Percentiles rank a stretch among this genome's conserved stretches.
Evolutionary conservation across 2,888 invertebrate genomes (phyloP).

Genomic region (Dinocampus coccinellae): DNA sequence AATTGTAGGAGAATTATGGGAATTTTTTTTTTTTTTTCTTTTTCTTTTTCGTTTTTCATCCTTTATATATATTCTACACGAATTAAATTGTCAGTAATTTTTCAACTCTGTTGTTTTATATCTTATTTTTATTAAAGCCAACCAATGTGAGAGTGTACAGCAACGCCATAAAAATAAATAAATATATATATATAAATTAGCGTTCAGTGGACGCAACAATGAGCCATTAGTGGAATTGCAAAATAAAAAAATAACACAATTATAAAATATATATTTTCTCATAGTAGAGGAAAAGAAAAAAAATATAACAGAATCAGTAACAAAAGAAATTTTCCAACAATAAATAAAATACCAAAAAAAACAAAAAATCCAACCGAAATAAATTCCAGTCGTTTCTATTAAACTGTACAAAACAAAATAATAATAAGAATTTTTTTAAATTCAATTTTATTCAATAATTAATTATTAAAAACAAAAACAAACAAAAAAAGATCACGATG

Average conservation of each 20-base stretch:
- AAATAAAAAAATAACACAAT: not conserved
- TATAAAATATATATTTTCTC: not conserved
- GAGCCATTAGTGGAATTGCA: constrained; percentile 19
- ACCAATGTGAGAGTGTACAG: not conserved
- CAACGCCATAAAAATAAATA: not conserved
- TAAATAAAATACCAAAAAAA: not conserved
- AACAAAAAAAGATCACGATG: not conserved
- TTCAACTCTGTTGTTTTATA: not conserved
- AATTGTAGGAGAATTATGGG: no score
- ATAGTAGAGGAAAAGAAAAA: not conserved
- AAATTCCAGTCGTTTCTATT: no score
- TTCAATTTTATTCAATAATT: no score
- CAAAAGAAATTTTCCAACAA: not conserved
- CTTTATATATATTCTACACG: not conserved
- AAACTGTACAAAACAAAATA: no score
- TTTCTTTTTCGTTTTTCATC: not conserved
- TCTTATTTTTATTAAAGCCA: not conserved
- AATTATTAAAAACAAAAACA: not conserved
- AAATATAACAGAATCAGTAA: no score
- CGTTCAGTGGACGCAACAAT: constrained; percentile 16
- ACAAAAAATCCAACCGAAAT: no score
- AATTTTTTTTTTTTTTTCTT: no score
- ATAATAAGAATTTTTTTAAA: no score
- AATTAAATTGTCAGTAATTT: not conserved
- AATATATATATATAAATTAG: not conserved